These are phyloP conservation scores for Platyura marginata DNA, from an alignment of 1,140 invertebrate species.

Conservation along the genomic window DNA sequence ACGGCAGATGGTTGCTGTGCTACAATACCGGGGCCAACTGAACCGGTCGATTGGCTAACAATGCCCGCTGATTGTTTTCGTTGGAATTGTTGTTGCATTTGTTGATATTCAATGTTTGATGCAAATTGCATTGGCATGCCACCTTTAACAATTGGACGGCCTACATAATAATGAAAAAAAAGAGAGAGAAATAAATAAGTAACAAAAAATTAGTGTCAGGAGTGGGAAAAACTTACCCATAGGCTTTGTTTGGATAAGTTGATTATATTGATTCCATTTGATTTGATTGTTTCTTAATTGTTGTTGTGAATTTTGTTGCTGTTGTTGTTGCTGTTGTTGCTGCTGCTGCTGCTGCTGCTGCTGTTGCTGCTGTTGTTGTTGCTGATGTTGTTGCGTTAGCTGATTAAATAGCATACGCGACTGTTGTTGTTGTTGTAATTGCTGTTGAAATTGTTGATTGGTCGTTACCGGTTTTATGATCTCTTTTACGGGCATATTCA, in stretches of 20 bases:
- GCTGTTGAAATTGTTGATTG: no score
- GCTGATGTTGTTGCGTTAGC: constrained; percentile 24
- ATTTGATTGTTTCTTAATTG: constrained; percentile 11
- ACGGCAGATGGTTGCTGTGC: constrained; percentile 2
- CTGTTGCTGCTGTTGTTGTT: constrained; percentile 25
- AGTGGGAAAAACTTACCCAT: background rate
- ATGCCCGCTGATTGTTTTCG: constrained; percentile 16
- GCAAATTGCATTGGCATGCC: constrained; percentile 4
- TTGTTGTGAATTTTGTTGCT: constrained; percentile 20
- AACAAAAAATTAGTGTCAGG: no score
- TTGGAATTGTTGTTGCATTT: constrained; percentile 10
- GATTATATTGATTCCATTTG: background rate
- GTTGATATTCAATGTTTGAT: constrained; percentile 12
- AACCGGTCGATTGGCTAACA: no score
- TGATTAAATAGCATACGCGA: no score
- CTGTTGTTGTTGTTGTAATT: no score
- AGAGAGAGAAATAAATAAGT: no score
- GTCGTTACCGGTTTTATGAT: no score
- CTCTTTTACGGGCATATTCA: no score
- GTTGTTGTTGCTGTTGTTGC: constrained; percentile 26
- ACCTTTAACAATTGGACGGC: constrained; percentile 21
- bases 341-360: constrained; percentile 20
- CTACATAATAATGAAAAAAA: no score
- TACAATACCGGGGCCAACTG: constrained; percentile 4
- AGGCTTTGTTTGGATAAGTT: background rate